Percentiles rank a stretch among this genome's conserved stretches.
Conservation (phyloP, 1,140 invertebrate species). For the Calliphora vicina region DNA sequence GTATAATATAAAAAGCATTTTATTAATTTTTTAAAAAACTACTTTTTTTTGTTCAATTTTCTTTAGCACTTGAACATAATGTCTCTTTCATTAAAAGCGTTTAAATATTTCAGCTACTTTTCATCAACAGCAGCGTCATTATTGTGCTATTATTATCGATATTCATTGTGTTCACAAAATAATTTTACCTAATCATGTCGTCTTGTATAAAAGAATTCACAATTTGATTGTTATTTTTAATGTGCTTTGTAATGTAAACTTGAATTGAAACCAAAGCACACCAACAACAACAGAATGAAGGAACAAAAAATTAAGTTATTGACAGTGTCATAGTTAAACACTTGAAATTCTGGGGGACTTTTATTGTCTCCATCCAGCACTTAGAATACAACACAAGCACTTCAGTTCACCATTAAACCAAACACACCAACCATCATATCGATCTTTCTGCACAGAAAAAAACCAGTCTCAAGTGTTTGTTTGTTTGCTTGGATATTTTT, state of each 20-base stretch:
- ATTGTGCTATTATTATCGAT: too few relatives aligned
- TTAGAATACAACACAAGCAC: not conserved
- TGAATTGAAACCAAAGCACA: not conserved
- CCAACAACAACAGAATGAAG: not conserved
- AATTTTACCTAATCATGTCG: not conserved
- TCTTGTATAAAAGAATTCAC: not conserved
- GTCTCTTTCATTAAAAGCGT: too few relatives aligned
- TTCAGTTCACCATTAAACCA: not conserved
- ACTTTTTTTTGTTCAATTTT: too few relatives aligned
- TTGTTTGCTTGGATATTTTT: not conserved
- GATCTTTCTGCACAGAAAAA: not conserved
- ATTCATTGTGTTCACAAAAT: not conserved
- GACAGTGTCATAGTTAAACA: constrained; percentile 16
- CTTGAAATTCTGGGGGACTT: not conserved
- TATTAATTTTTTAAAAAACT: too few relatives aligned
- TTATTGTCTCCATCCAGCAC: constrained; percentile 13
- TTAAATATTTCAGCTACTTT: too few relatives aligned
- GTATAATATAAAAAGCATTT: too few relatives aligned
- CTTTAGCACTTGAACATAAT: too few relatives aligned
- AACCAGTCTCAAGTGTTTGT: constrained; percentile 13
- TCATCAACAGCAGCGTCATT: too few relatives aligned
- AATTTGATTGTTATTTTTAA: not conserved
- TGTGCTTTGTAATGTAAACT: not conserved
- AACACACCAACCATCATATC: not conserved
- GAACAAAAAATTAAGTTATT: not conserved